phyloP scores from a whole-genome alignment of 2,888 invertebrate species.

The Harmothoe impar region DNA sequence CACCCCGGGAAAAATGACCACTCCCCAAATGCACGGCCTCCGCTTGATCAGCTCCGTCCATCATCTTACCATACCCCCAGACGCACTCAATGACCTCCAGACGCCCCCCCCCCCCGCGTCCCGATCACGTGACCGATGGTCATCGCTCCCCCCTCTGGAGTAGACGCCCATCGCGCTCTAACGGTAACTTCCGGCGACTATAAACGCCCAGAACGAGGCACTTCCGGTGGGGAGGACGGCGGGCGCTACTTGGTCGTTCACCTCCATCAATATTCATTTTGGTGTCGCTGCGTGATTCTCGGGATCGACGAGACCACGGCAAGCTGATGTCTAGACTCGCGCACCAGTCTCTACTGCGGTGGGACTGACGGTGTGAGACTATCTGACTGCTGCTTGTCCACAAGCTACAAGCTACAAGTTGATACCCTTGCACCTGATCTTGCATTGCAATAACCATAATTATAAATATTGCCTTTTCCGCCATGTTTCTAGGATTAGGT shows the following conservation, averaged over 20 bases:
- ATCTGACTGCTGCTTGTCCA: too few relatives aligned
- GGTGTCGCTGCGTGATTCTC: not conserved
- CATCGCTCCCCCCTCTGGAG: not conserved
- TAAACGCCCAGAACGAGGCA: slow-evolving; percentile 4
- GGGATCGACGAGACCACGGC: too few relatives aligned
- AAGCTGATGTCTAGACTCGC: too few relatives aligned
- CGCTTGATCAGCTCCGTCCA: not conserved
- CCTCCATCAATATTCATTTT: slow-evolving; percentile 27
- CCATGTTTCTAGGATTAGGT: too few relatives aligned
- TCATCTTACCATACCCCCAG: not conserved
- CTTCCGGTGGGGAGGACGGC: slow-evolving; percentile 20
- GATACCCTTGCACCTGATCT: too few relatives aligned
- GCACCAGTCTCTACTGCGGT: too few relatives aligned
- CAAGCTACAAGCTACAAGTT: too few relatives aligned
- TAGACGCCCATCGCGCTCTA: slow-evolving; percentile 23
- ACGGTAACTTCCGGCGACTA: slow-evolving; percentile 15
- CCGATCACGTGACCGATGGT: slow-evolving; percentile 36
- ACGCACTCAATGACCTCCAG: slow-evolving; percentile 11
- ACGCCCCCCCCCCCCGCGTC: not conserved
- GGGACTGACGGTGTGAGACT: too few relatives aligned
- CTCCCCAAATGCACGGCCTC: too few relatives aligned
- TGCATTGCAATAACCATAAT: too few relatives aligned
- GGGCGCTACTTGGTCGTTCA: not conserved
- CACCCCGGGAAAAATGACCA: too few relatives aligned
- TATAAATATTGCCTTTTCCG: too few relatives aligned